Percentiles rank a stretch among this genome's conserved stretches.
Conservation (phyloP, 1,140 invertebrate genomes). For the Eriocheir sinensis region DNA sequence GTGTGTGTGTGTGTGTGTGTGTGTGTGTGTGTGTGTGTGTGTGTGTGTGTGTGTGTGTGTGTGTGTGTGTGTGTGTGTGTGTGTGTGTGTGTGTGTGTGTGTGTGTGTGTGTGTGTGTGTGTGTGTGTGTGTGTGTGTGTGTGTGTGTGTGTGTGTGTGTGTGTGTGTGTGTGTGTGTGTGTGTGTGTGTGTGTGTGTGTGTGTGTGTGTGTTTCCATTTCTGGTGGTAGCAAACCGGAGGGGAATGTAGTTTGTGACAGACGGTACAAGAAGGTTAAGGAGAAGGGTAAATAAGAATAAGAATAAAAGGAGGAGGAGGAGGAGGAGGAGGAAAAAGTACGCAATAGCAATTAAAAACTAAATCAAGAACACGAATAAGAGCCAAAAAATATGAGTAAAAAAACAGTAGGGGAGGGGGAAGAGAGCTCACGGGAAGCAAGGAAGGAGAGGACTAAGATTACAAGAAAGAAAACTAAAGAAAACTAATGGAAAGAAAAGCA, state of each 20-base stretch:
- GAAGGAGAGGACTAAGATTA: neutral
- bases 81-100: no score
- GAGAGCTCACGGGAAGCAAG: neutral
- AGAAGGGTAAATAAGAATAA: neutral
- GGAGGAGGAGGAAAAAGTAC: neutral
- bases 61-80: no score
- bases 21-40: slow-evolving; percentile 38
- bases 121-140: no score
- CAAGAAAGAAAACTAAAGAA: neutral
- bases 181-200: slow-evolving; percentile 37
- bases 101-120: no score
- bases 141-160: no score
- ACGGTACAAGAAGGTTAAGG: no score
- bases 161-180: no score
- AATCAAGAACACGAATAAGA: neutral
- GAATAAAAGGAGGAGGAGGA: neutral
- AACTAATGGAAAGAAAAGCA: no score
- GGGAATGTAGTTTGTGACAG: neutral
- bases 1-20: no score
- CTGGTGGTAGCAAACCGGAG: neutral
- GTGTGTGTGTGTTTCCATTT: neutral
- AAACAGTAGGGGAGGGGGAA: neutral
- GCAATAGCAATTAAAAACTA: neutral
- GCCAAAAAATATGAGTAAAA: neutral
- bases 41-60: slow-evolving; percentile 48